Evolutionary conservation across 2,797 vertebrate genomes (phyloP).

Genomic region (Melanotaenia pygmaea): DNA sequence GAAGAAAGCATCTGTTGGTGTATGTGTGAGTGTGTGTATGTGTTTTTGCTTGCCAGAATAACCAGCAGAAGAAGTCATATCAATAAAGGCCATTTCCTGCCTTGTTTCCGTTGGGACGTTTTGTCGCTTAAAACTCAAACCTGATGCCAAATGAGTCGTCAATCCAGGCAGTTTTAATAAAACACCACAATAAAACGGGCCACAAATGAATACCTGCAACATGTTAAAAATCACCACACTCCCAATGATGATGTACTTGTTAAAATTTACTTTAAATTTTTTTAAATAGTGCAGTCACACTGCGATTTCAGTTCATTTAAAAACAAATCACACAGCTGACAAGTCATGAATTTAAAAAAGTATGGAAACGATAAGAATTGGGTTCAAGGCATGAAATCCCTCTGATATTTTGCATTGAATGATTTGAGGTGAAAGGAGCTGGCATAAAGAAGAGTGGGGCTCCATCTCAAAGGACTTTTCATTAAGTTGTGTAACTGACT

Average conservation of each 20-base stretch:
- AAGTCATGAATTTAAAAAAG: not conserved
- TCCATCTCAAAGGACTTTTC: slow-evolving; percentile 77
- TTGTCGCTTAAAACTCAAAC: slow-evolving; percentile 21
- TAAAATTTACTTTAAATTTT: not conserved
- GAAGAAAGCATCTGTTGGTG: slow-evolving; percentile 57
- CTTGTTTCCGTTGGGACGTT: slow-evolving; percentile 46
- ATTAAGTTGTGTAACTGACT: slow-evolving; percentile 19
- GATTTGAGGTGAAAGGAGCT: slow-evolving; percentile 75
- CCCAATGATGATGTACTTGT: not conserved
- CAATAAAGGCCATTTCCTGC: slow-evolving; percentile 68
- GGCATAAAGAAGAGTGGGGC: slow-evolving; percentile 65
- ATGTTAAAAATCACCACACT: not conserved
- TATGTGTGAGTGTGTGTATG: slow-evolving; percentile 27
- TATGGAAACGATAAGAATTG: slow-evolving; percentile 1
- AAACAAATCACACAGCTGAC: not conserved
- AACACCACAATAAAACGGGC: not conserved
- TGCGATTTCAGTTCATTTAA: not conserved
- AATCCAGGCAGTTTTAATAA: slow-evolving; percentile 13
- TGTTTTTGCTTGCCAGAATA: slow-evolving; percentile 40
- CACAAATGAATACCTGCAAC: not conserved
- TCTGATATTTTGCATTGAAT: slow-evolving; percentile 66
- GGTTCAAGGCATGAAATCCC: slow-evolving; percentile 72
- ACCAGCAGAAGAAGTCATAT: slow-evolving; percentile 67
- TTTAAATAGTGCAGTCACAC: not conserved
- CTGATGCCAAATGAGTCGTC: slow-evolving; percentile 3